Base-by-base conservation (phyloP, 2,888 invertebrate genomes). In the Baccha elongata region DNA sequence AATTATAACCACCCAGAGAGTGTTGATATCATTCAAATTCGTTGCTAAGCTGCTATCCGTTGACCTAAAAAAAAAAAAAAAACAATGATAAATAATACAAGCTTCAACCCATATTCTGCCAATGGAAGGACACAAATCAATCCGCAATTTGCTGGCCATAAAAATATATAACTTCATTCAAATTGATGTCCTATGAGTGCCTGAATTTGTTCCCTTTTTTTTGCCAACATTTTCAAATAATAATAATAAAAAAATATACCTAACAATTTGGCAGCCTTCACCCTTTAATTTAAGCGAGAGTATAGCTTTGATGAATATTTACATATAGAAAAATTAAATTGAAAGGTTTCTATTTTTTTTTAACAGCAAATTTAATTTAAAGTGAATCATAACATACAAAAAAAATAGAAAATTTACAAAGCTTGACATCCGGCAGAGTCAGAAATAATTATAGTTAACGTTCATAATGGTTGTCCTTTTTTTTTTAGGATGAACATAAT, bases 1-100 rank as follows among this genome's bases (percentile, higher is more conserved):
- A 67, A 78, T 78, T 78, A 72, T 62, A 35, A 21, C 40, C 76
- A 8, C 3, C 32, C 58, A 37, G 58, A 6, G 37, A 15, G 52
- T 26, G 50, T 19, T 53, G 35, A 37, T 53, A 37, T 52, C 44
- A 53, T 35, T 64, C 26, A 23, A 23, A 13, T 23, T 1, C 21
- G 10, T 19, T n/a, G 35, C 42, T 23, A 37, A 64, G 6, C 53
- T 11, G n/a, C 23, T 35, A 29, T 13, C 11, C 26, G 10, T 5
- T 58, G 58, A 17, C 40, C 37, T 58, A 40, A 55, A 37, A 21
- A 4, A 37, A 35, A 40, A 8, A 40, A 58, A n/a, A 7, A 55
- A 2, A 13, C n/a, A 55, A 21, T 17, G 23, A 10, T 15, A 48
- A n/a, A 11, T 10, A 35, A 35, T 21, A 55, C 32, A 15, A 2